Percentiles rank a stretch among this genome's conserved stretches.
Conservation (phyloP, 2,113 vertebrate species). For the Anguilla rostrata region DNA sequence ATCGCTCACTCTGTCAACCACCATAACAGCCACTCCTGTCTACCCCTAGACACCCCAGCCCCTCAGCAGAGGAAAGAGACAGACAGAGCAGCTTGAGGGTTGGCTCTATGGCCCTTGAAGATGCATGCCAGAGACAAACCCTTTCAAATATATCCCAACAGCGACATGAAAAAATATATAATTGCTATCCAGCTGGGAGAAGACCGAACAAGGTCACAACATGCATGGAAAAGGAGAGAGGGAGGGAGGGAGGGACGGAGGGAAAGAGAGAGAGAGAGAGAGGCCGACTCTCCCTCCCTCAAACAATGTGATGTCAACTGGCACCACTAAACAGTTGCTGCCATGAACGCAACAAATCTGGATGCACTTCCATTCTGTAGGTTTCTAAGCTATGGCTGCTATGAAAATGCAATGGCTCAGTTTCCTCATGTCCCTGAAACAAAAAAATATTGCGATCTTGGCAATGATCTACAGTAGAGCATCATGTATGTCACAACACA, state of each 20-base stretch:
- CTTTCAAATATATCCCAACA: background rate
- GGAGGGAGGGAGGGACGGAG: slow-evolving; percentile 21
- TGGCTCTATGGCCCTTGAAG: background rate
- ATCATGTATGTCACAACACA: background rate
- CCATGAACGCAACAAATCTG: background rate
- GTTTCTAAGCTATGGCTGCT: background rate
- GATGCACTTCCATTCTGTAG: background rate
- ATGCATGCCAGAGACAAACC: background rate
- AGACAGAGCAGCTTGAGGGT: background rate
- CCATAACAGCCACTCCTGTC: background rate
- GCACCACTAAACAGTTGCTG: background rate
- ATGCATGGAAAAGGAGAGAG: slow-evolving; percentile 36
- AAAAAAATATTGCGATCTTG: background rate
- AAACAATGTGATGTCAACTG: background rate
- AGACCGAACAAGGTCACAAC: background rate
- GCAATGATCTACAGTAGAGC: background rate
- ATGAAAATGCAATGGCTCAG: background rate
- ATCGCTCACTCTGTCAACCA: background rate
- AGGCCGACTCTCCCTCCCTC: background rate
- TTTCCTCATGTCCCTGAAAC: background rate
- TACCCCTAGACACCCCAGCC: background rate
- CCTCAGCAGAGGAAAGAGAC: background rate
- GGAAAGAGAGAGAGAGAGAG: slow-evolving; percentile 16
- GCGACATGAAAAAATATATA: background rate
- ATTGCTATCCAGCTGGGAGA: background rate